Evolutionary conservation across 2,113 vertebrate genomes (phyloP).

Genomic region (Dinomys branickii): DNA sequence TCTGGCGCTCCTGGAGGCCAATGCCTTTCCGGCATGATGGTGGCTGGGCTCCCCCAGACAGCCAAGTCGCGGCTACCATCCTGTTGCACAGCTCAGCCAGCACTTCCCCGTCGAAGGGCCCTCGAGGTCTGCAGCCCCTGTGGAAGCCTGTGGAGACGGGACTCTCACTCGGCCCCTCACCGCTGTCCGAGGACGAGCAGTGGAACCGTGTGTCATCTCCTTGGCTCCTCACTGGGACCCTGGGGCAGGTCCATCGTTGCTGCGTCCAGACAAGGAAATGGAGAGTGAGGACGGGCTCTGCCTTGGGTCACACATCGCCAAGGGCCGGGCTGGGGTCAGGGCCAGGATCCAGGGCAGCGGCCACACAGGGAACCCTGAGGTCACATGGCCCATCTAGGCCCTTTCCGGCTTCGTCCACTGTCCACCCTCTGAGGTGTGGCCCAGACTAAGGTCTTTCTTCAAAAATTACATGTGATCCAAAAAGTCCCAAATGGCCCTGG

Average conservation of each 20-base stretch:
- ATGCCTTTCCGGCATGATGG: background rate
- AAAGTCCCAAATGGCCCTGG: background rate
- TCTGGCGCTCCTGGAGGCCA: background rate
- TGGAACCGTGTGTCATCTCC: too few relatives aligned
- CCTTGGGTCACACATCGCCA: background rate
- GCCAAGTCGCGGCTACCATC: accelerated
- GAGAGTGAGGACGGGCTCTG: background rate
- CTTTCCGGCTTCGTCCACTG: background rate
- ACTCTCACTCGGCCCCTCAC: background rate
- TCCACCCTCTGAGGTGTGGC: background rate
- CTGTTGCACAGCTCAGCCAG: background rate
- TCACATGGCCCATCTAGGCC: background rate
- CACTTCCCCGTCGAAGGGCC: background rate
- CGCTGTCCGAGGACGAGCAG: accelerated
- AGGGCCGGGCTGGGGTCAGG: background rate
- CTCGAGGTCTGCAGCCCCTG: background rate
- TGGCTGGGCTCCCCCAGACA: accelerated
- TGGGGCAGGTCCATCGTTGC: background rate
- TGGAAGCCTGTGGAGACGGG: background rate
- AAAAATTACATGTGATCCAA: background rate
- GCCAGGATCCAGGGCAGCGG: too few relatives aligned
- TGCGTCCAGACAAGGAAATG: background rate
- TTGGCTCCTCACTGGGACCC: accelerated
- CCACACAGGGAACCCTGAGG: background rate
- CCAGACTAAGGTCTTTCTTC: background rate